Evolutionary conservation across 2,888 invertebrate species (phyloP).

Genomic region (Helobdella robusta): DNA sequence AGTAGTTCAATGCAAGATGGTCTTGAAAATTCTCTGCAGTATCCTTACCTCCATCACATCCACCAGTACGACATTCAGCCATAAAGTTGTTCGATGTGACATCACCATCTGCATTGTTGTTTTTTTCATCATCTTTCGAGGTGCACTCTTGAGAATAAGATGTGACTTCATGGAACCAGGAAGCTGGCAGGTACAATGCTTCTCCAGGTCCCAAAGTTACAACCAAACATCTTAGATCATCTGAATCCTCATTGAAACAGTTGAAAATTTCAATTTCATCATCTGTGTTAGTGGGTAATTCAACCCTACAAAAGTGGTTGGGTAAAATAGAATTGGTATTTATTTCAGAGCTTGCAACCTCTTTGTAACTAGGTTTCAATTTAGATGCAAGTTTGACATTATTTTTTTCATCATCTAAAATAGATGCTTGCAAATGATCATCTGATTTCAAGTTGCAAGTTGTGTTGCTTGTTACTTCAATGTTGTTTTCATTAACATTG

Average conservation of each 20-base stretch:
- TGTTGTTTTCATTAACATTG: neutral
- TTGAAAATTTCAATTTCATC: constrained; percentile 19
- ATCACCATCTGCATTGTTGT: no score
- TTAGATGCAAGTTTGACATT: neutral
- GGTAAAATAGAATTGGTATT: constrained; percentile 14
- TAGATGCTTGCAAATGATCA: no score
- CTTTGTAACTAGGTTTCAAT: no score
- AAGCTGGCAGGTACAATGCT: constrained; percentile 30
- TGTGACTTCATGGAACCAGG: constrained; percentile 32
- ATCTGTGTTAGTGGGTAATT: constrained; percentile 19
- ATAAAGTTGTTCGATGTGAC: no score
- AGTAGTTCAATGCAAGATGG: constrained; percentile 31
- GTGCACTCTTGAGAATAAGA: constrained; percentile 22
- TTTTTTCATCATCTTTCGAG: neutral
- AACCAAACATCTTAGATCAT: constrained; percentile 15
- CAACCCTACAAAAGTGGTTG: constrained; percentile 28
- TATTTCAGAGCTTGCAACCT: no score
- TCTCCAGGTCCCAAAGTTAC: constrained; percentile 24
- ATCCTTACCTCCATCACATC: no score
- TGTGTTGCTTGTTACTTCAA: neutral
- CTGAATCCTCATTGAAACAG: neutral
- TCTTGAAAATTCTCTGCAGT: neutral
- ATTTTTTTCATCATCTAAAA: no score
- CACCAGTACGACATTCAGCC: no score
- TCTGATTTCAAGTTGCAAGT: no score